Evolutionary conservation across 2,113 vertebrate genomes (phyloP), one percentile per base, ranked within the genome.

Genomic region (Oryzias javanicus): DNA sequence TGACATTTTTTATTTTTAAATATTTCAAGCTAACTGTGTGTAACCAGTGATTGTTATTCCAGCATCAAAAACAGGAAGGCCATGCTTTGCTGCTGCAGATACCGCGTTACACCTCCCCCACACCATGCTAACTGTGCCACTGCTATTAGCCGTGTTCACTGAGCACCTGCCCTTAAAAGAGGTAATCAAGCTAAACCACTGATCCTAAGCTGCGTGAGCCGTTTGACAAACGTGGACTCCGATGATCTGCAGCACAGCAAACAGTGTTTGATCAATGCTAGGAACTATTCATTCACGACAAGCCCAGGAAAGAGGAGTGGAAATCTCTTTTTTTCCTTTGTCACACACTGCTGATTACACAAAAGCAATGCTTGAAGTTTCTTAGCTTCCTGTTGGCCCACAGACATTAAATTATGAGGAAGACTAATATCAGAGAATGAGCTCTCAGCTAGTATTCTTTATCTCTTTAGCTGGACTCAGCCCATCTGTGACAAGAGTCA

Each of bases 141-240:
- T 42, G 60, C 68, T 64, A 42, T 81, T 67, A 72, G 53, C 60
- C 41, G 42, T n/a, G 19, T 41, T 67, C 15, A 58, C 67, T 17
- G 55, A 52, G 75, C 66, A 70, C 68, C 64, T 78, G 86, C 81
- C 83, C 88, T 86, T 88, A 88, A 89, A 82, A 84, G 74, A 86
- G 78, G 81, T 87, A 88, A 88, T 90, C 82, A 85, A 78, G 80
- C 81, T 86, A 83, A 91, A 85, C 67, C 80, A 79, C 84, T 88
- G 85, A 88, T 84, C 87, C 88, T 91, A 88, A 92, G 78, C 79
- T 54, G 63, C 24, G 56, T 70, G 78, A 90, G 79, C 82, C n/a
- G 67, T 77, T 83, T 82, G 80, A 85, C 77, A 80, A 89, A 78
- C 48, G 55, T 81, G 80, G 79, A 54, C 67, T 58, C 35, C 76